Conservation (phyloP, 2,888 invertebrate species). For the Eristalinus aeneus region DNA sequence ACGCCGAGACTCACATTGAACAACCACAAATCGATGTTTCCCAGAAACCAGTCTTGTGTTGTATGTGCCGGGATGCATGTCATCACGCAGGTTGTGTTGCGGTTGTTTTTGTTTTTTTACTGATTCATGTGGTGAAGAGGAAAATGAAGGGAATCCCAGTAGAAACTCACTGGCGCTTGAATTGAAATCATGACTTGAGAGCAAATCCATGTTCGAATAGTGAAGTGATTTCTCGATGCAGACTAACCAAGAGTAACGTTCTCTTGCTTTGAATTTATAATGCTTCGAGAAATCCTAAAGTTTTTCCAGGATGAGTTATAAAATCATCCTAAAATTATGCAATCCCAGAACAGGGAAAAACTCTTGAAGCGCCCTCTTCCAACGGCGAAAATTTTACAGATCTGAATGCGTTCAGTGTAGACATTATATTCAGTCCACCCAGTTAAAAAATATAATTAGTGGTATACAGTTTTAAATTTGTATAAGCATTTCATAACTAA, state of each 20-base stretch:
- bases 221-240: too few relatives aligned
- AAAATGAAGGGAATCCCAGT: slow-evolving; percentile 7
- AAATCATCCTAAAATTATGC: slow-evolving; percentile 42
- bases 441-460: too few relatives aligned
- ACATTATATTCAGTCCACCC: too few relatives aligned
- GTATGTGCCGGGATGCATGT: slow-evolving; percentile 24
- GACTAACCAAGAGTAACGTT: neutral
- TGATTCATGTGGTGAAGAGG: neutral
- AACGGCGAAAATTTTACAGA: neutral
- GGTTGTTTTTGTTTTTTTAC: neutral
- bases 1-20: slow-evolving; percentile 2
- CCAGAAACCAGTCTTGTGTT: neutral
- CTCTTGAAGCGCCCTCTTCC: neutral
- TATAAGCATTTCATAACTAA: too few relatives aligned
- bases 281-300: neutral
- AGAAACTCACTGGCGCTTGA: neutral
- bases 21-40: slow-evolving; percentile 48
- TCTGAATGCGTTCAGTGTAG: neutral
- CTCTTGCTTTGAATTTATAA: neutral
- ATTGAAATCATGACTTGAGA: neutral
- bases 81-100: slow-evolving; percentile 35
- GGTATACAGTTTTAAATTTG: too few relatives aligned
- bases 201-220: neutral
- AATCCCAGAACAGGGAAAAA: neutral
- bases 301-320: neutral